Conservation (phyloP, 2,797 vertebrate species). For the Spinus olivaceus region DNA sequence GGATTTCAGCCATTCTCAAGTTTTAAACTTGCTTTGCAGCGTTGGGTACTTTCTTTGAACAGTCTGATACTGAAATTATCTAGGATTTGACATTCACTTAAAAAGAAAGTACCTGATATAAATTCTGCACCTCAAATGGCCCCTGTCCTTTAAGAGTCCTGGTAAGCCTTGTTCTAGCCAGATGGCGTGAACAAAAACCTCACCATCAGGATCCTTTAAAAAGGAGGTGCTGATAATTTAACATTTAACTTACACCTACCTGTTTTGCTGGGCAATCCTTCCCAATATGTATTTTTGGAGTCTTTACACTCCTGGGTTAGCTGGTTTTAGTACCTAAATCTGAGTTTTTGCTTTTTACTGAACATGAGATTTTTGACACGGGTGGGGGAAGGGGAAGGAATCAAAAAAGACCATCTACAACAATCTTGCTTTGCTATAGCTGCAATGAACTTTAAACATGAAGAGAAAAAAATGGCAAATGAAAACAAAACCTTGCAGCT, state of each 20-base stretch:
- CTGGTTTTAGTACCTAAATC: not conserved
- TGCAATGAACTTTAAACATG: slow-evolving; percentile 27
- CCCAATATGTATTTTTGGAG: not conserved
- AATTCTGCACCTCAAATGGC: not conserved
- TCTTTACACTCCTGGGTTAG: slow-evolving; percentile 39
- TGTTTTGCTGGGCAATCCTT: slow-evolving; percentile 46
- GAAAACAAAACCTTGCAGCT: slow-evolving; percentile 63
- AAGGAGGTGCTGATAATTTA: slow-evolving; percentile 45
- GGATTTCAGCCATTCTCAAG: not conserved
- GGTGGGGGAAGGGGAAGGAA: not conserved
- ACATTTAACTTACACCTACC: slow-evolving; percentile 31
- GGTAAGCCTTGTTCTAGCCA: not conserved
- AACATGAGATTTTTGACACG: not conserved
- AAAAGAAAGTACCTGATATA: not conserved
- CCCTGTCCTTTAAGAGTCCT: not conserved
- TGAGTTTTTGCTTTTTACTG: slow-evolving; percentile 26
- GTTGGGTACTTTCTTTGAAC: not conserved
- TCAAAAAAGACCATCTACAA: slow-evolving; percentile 39
- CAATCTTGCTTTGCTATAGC: not conserved
- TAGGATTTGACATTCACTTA: not conserved
- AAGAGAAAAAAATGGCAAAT: not conserved
- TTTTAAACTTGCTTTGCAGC: not conserved
- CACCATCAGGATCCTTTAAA: not conserved
- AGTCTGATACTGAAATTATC: not conserved
- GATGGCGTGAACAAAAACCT: not conserved